phyloP scores from a whole-genome alignment of 2,797 vertebrate species.

The Protosalanx chinensis region DNA sequence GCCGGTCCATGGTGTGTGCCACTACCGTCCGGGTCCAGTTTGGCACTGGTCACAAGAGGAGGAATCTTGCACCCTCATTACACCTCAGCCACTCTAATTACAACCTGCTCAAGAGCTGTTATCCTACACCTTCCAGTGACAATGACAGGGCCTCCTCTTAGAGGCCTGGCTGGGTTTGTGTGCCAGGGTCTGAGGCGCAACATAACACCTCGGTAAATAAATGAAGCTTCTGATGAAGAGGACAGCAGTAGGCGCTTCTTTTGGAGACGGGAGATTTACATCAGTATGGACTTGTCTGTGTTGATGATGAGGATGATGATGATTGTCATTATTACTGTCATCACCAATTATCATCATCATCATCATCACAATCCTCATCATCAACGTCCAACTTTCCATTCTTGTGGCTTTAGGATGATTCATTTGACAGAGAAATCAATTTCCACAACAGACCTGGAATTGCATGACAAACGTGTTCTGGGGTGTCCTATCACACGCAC shows the following conservation, averaged over 20 bases:
- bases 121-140: constrained; percentile 78
- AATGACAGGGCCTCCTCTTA: constrained; percentile 74
- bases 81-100: constrained; percentile 84
- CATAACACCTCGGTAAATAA: constrained; percentile 75
- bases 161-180: constrained; percentile 68
- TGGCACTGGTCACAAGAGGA: constrained; percentile 68
- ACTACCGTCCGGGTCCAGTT: constrained; percentile 63
- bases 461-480: constrained; percentile 59
- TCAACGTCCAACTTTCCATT: constrained; percentile 15
- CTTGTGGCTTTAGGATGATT: constrained; percentile 50
- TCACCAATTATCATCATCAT: neutral
- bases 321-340: constrained; percentile 46
- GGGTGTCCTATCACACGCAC: constrained; percentile 69
- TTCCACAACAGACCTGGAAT: constrained; percentile 66
- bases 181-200: constrained; percentile 59
- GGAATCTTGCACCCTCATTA: constrained; percentile 86
- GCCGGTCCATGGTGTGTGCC: constrained; percentile 45
- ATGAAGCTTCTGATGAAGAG: constrained; percentile 59
- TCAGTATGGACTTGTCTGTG: constrained; percentile 22
- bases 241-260: constrained; percentile 23
- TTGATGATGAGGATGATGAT: constrained; percentile 46
- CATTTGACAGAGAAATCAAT: constrained; percentile 67
- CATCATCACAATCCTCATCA: neutral
- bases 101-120: constrained; percentile 81
- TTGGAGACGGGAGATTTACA: neutral